Base-by-base conservation (phyloP, 2,113 vertebrate genomes). In the Atrichornis clamosus region DNA sequence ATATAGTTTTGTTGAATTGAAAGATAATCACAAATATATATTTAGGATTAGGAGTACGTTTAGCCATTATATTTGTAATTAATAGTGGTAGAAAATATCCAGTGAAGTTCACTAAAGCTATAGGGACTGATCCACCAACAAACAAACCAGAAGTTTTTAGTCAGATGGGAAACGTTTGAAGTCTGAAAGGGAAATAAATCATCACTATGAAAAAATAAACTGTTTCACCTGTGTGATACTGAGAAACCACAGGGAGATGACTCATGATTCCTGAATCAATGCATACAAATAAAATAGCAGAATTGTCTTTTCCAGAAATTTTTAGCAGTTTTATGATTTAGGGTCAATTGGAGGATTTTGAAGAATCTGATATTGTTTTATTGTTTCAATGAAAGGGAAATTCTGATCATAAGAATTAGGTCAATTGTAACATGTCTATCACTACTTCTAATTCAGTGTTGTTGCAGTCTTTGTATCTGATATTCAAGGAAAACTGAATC, bases 171-270 rank as follows among this genome's bases (percentile, higher is more conserved):
- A 95, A 95, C 28, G 6, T 88, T 93, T 92, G 75, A 95, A 96
- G 64, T 92, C 92, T 93, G 84, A 63, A 96, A 96, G 42, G 78
- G 79, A 97, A 97, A 97, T 60, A 94, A 90, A 92, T 84, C 79
- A 94, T 89, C 89, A 67, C 75, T 80, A 88, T 53, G 63, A 96
- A 95, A 96, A 96, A 96, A 86, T 58, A 96, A 97, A 96, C 95
- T 68, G 32, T 84, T 97, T 96, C 80, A 93, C 52, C 89, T 92
- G n/a, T 96, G 72, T 93, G 65, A 93, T 94, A 67, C 56, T 77
- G 81, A 82, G 32, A 84, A 91, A 46, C 15, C 63, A 77, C 35
- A 82, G 24, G 35, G 32, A 94, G 49, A 74, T n/a, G 19, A 46
- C n/a, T 87, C 26, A 24, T 32, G 19, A 52, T 84, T 74, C 59